Percentiles rank a stretch among this genome's conserved stretches.
phyloP scores from a whole-genome alignment of 2,888 invertebrate genomes.

The Myopa testacea region DNA sequence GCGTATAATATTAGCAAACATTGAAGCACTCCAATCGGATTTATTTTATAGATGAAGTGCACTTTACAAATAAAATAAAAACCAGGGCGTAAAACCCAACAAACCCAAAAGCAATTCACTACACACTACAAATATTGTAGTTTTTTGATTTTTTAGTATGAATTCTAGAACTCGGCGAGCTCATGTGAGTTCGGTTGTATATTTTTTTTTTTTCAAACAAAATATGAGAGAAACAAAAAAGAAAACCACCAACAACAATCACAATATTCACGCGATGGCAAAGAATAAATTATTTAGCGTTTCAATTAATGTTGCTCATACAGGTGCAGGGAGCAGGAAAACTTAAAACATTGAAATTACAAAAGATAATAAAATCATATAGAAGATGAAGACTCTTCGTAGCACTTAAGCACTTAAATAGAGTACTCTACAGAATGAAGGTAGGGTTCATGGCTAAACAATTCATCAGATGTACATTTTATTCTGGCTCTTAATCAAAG shows the following conservation, averaged over 20 bases:
- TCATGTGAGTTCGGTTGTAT: not conserved
- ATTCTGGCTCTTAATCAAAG: too few relatives aligned
- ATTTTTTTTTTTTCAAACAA: not conserved
- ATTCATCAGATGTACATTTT: too few relatives aligned
- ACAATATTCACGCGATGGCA: not conserved
- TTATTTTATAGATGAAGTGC: too few relatives aligned
- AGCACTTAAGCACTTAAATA: not conserved
- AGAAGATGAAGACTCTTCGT: not conserved
- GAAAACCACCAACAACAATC: conserved; percentile 1
- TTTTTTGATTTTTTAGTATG: too few relatives aligned
- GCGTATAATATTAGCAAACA: too few relatives aligned
- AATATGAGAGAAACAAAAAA: not conserved
- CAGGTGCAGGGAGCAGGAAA: not conserved
- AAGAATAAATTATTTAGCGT: not conserved
- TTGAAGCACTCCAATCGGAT: too few relatives aligned
- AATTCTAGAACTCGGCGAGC: too few relatives aligned
- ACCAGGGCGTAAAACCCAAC: too few relatives aligned
- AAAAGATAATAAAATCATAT: not conserved
- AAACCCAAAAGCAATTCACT: too few relatives aligned
- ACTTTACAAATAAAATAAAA: too few relatives aligned
- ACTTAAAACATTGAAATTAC: not conserved
- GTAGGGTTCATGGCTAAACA: too few relatives aligned
- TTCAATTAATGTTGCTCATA: conserved; percentile 10
- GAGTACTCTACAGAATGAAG: not conserved
- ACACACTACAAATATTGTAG: too few relatives aligned